Percentiles rank a stretch among this genome's conserved stretches.
These are phyloP conservation scores for Ephialtes manifestator DNA, from an alignment of 2,888 invertebrate genomes.

Conservation along the genomic window DNA sequence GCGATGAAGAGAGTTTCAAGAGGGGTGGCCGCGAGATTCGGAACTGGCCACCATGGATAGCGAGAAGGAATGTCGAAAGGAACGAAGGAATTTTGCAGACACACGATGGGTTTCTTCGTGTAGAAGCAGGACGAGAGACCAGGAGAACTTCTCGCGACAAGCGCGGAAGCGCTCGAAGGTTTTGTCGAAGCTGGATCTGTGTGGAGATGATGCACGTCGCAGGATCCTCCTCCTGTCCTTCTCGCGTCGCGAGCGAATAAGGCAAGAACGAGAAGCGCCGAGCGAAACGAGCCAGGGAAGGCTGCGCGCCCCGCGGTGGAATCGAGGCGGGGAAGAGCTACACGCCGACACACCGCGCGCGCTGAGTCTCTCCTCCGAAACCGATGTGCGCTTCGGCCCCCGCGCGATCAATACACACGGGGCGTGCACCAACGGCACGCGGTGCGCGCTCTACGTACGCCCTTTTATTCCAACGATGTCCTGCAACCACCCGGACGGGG, in stretches of 20 bases:
- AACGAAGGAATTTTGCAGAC: slow-evolving; percentile 50
- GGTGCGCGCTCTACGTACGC: slow-evolving; percentile 68
- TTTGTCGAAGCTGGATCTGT: neutral
- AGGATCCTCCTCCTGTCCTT: slow-evolving; percentile 15
- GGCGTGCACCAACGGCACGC: slow-evolving; percentile 80
- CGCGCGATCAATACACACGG: slow-evolving; percentile 83
- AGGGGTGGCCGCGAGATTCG: slow-evolving; percentile 3
- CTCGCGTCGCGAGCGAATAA: slow-evolving; percentile 27
- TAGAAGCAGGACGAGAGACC: slow-evolving; percentile 8
- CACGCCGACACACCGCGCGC: slow-evolving; percentile 15
- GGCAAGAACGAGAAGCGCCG: slow-evolving; percentile 44
- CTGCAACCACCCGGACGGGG: slow-evolving; percentile 56
- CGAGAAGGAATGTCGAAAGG: slow-evolving; percentile 41
- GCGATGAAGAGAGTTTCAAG: slow-evolving; percentile 12
- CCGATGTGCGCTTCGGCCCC: slow-evolving; percentile 79
- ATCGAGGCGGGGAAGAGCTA: slow-evolving; percentile 25
- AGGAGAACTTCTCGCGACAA: neutral
- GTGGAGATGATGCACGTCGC: slow-evolving; percentile 35
- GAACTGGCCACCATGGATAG: slow-evolving; percentile 24
- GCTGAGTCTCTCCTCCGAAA: slow-evolving; percentile 75
- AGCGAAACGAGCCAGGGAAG: slow-evolving; percentile 34
- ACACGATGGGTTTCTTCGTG: neutral
- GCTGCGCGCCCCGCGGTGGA: neutral
- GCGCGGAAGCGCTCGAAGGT: slow-evolving; percentile 4
- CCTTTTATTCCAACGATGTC: slow-evolving; percentile 66